phyloP scores from a whole-genome alignment of 2,113 vertebrate species.

The Dendropsophus ebraccatus region DNA sequence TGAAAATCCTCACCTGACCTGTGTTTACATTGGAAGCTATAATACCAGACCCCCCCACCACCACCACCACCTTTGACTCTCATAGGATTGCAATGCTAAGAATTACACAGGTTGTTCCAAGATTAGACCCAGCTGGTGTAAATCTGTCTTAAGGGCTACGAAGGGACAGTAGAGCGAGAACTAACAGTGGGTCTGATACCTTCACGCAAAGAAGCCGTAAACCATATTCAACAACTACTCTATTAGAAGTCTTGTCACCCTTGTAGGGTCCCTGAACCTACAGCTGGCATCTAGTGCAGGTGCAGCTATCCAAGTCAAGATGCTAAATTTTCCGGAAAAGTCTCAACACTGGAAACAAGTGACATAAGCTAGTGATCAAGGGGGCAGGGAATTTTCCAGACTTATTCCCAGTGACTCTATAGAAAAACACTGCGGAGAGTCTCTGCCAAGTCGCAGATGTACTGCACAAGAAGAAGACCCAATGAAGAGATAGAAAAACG shows the following conservation, averaged over 20 bases:
- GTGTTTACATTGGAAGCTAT: slow-evolving; percentile 32
- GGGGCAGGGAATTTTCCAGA: no score
- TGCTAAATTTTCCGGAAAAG: not conserved
- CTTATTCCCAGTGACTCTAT: not conserved
- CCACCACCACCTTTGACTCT: not conserved
- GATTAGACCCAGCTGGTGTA: not conserved
- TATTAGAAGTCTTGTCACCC: no score
- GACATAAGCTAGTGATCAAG: no score
- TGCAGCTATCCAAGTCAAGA: not conserved
- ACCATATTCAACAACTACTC: not conserved
- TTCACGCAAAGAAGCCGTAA: not conserved
- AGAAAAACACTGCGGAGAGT: no score
- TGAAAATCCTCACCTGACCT: slow-evolving; percentile 16
- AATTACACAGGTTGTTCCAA: slow-evolving; percentile 38
- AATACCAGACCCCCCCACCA: not conserved
- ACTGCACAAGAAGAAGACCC: no score
- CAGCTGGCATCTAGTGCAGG: no score
- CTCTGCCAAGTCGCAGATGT: no score
- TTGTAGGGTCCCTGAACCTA: no score
- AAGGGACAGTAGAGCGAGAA: not conserved
- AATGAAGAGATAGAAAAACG: no score
- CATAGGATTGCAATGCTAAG: slow-evolving; percentile 1
- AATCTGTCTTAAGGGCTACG: not conserved
- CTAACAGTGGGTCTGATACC: no score
- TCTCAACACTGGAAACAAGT: not conserved